Evolutionary conservation across 2,888 invertebrate genomes (phyloP).

Genomic region (Tipula lateralis): DNA sequence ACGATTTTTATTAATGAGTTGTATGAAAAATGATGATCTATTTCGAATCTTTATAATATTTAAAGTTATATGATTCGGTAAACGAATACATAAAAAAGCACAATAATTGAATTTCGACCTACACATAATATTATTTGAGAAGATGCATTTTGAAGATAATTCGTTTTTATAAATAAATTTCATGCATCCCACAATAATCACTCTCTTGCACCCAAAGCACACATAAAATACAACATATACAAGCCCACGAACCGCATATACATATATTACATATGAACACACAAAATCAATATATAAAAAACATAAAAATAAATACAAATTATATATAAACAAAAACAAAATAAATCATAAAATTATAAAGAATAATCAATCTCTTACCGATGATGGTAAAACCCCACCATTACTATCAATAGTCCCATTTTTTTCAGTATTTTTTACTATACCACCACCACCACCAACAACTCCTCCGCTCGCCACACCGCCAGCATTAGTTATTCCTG

Average conservation of each 20-base stretch:
- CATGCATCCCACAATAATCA: not conserved
- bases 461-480: not conserved
- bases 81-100: not conserved
- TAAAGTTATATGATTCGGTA: not conserved
- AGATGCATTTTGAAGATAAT: not conserved
- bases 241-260: conserved; percentile 1
- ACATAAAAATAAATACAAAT: conserved; percentile 28
- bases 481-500: conserved; percentile 34
- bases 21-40: not conserved
- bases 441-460: conserved; percentile 27
- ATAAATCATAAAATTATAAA: conserved; percentile 26
- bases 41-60: not conserved
- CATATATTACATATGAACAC: not conserved
- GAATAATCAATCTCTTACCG: conserved; percentile 34
- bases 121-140: not conserved
- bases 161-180: not conserved
- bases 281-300: conserved; percentile 13
- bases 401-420: conserved; percentile 29
- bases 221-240: not conserved
- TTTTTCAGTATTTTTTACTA: conserved; percentile 24
- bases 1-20: not conserved
- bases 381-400: conserved; percentile 32
- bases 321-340: not conserved
- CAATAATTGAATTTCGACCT: not conserved
- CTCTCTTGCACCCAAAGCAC: not conserved